phyloP scores from a whole-genome alignment of 2,113 vertebrate genomes.

The Ptilonorhynchus violaceus region DNA sequence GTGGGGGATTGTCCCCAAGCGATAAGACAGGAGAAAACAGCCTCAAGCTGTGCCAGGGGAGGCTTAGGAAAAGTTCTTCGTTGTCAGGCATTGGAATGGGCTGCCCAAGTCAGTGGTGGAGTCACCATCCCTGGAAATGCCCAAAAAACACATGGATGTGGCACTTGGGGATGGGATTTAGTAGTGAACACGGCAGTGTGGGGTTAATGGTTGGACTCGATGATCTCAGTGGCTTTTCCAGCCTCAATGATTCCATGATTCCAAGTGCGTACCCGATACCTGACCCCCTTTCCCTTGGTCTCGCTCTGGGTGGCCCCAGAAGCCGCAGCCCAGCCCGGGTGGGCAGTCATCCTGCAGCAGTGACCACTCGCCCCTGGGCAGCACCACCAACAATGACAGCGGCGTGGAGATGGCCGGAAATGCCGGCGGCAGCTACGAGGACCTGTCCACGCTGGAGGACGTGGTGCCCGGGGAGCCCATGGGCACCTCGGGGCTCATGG shows the following conservation, averaged over 20 bases:
- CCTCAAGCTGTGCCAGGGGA: neutral
- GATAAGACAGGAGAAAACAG: neutral
- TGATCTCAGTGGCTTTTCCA: neutral
- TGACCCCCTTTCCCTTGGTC: neutral
- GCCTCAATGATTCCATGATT: fast-evolving
- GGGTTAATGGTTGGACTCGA: neutral
- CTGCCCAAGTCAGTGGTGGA: neutral
- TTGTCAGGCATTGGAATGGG: neutral
- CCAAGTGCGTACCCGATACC: fast-evolving
- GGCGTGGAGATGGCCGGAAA: slow-evolving; percentile 96
- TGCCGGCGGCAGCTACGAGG: slow-evolving; percentile 89
- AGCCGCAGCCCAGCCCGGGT: slow-evolving; percentile 91
- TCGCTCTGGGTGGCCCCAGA: slow-evolving; percentile 67
- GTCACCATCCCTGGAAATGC: neutral
- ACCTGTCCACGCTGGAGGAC: slow-evolving; percentile 90
- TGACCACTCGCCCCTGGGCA: slow-evolving; percentile 91
- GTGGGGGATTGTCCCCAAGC: fast-evolving
- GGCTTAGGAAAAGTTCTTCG: neutral
- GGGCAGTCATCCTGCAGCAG: slow-evolving; percentile 97
- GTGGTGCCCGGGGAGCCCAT: slow-evolving; percentile 64
- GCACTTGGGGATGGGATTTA: neutral
- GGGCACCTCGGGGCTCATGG: slow-evolving; percentile 81
- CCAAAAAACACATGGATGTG: neutral
- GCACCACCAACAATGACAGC: slow-evolving; percentile 94
- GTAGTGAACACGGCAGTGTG: neutral